Evolutionary conservation across 2,888 invertebrate species (phyloP), one percentile per base, ranked within the genome.

Genomic region (Melikaiella ostensackeni): DNA sequence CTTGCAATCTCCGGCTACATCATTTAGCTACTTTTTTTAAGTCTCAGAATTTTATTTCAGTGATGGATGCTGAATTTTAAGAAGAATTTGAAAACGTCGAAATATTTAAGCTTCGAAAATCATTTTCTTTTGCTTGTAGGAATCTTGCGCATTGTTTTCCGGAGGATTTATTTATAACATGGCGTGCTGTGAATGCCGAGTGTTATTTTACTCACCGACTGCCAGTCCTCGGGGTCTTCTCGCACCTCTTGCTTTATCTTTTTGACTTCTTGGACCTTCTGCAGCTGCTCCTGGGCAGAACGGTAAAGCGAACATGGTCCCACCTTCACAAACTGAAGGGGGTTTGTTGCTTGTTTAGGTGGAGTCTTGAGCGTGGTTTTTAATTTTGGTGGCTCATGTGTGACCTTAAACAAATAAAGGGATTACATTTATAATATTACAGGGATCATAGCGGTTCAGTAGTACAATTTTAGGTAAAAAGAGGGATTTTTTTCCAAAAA

Each of bases 161-260:
- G 27, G 21, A 35, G 3, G 38, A 24, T 19, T 19, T 73, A 50
- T 73, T 50, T 50, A 50, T 30, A 50, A n/a, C 27, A 30, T 74
- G 74, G 11, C 30, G n/a, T 35, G 21, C 27, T 30, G 8, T 61
- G 27, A 66, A 46, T 46, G 27, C 16, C 24, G 46, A 46, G 16
- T 66, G 33, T 70, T 50, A 70, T 50, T 78, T 35, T 79, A 81
- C 95, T 94, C 92, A 97, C 97, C 93, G 96, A 96, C 93, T 97
- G 97, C 97, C 97, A 97, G 90, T 97, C 97, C 92, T 97, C 97
- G 83, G 96, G 96, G 86, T 97, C 95, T 91, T 97, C 97, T 86
- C 96, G 94, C 79, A 95, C 93, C 80, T 96, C 95, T 87, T 96
- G 96, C 88, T 96, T 96, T 75, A 95, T 94, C 87, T 96, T 95